Evolutionary conservation across 2,888 invertebrate species (phyloP), one percentile per base, ranked within the genome.

Genomic region (Diabrotica balteata): DNA sequence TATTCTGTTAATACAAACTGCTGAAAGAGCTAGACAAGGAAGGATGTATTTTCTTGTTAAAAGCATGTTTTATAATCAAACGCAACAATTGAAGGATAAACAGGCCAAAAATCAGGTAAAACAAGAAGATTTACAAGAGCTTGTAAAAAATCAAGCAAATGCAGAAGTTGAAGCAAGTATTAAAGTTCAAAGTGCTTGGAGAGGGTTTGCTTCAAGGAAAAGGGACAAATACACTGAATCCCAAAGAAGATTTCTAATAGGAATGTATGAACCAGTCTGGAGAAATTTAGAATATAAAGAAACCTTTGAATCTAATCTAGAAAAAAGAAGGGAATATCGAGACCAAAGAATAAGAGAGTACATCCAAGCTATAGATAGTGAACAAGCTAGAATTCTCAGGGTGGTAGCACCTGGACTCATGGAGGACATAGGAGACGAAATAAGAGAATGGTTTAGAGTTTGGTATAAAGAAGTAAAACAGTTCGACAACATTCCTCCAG

Each of bases 381-480:
- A 89, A 80, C 86, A 87, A 75, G 77, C 84, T 42, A 84, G 86
- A 17, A 83, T 88, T 22, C 77, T 89, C 22, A 80, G 82, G 71
- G 82, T 88, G 4, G 82, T 87, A 58, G 85, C 86, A 75, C 88
- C 87, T 7, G 85, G 88, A 49, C 85, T 93, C 71, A 88, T 91
- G 83, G 93, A 94, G 78, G 90, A 91, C 75, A 91, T 93, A 80
- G 88, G 90, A 50, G 90, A 89, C 71, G 93, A 94, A 85, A 88
- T 94, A 66, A 86, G 91, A 66, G 88, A 89, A 77, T 94, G 93
- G 93, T 90, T 92, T 78, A 80, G 86, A 57, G 84, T 88, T 63
- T 93, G 91, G 90, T 90, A 91, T 82, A 81, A 82, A 51, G 80
- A 81, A 66, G 80, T 85, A 0, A 85, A 86, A 43, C 82, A 86